Conservation (phyloP, 2,797 vertebrate genomes). For the Antrozous pallidus region DNA sequence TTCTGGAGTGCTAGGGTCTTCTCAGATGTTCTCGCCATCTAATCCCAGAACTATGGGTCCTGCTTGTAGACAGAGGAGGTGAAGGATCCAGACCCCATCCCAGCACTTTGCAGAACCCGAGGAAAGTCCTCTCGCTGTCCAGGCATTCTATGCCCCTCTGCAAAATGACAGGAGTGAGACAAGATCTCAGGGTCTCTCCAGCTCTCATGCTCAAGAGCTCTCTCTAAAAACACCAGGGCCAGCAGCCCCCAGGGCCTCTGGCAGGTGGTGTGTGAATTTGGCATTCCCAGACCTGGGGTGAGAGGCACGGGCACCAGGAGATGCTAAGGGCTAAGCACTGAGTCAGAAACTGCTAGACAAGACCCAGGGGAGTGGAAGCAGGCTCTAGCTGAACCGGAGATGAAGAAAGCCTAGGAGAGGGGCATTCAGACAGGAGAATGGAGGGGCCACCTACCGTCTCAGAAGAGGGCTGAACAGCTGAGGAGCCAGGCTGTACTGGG, state of each 20-base stretch:
- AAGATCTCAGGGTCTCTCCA: neutral
- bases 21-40: neutral
- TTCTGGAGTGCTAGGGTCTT: neutral
- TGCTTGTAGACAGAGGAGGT: neutral
- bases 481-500: rapidly evolving
- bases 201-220: neutral
- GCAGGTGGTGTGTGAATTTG: neutral
- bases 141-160: neutral
- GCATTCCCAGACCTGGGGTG: neutral
- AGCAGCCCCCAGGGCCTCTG: neutral
- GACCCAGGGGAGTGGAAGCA: neutral
- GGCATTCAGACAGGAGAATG: neutral
- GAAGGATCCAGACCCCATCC: neutral
- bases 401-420: neutral
- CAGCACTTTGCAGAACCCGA: neutral
- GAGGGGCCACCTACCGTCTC: neutral
- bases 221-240: neutral
- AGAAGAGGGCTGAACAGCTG: neutral
- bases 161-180: neutral
- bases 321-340: neutral
- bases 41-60: rapidly evolving
- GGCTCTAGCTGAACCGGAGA: rapidly evolving
- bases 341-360: neutral
- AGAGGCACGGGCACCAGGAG: neutral
- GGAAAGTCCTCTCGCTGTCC: too few relatives aligned